Percentiles rank a stretch among this genome's conserved stretches.
Evolutionary conservation across 2,797 vertebrate genomes (phyloP).

Genomic region (Spizella passerina): DNA sequence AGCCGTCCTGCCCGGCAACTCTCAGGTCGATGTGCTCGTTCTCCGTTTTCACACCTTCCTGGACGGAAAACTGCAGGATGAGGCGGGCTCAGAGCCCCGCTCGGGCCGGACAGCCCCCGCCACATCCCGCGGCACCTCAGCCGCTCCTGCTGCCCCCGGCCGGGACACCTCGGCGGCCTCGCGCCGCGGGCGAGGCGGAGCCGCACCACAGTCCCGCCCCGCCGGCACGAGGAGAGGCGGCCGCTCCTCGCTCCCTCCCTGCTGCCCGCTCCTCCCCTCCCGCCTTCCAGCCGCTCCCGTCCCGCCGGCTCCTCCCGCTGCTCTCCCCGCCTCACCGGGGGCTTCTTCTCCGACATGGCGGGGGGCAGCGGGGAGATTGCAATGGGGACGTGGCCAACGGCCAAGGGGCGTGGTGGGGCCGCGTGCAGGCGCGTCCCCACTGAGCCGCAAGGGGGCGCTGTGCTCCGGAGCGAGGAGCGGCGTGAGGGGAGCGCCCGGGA

Average conservation of each 20-base stretch:
- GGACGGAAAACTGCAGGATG: not conserved
- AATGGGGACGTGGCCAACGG: not conserved
- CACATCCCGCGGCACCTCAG: not conserved
- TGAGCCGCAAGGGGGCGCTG: not conserved
- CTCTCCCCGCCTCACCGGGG: not conserved
- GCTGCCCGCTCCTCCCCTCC: not conserved
- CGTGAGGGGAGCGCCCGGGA: not conserved
- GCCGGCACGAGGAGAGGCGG: not conserved
- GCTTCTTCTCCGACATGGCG: not conserved
- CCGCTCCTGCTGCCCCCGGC: no score
- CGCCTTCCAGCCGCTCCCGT: no score
- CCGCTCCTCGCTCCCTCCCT: not conserved
- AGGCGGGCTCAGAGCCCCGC: not conserved
- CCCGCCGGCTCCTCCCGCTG: not conserved
- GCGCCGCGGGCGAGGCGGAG: not conserved
- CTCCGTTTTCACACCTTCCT: slow-evolving; percentile 92
- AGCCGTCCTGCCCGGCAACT: slow-evolving; percentile 90
- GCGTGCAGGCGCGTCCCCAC: not conserved
- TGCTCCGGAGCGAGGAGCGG: not conserved
- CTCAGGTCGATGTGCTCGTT: slow-evolving; percentile 92
- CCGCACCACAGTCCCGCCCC: not conserved
- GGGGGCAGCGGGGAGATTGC: rapidly evolving
- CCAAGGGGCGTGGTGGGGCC: not conserved
- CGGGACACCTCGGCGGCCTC: not conserved
- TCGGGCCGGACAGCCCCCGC: not conserved